phyloP scores from a whole-genome alignment of 2,888 invertebrate genomes.

The Oasisia sp. region DNA sequence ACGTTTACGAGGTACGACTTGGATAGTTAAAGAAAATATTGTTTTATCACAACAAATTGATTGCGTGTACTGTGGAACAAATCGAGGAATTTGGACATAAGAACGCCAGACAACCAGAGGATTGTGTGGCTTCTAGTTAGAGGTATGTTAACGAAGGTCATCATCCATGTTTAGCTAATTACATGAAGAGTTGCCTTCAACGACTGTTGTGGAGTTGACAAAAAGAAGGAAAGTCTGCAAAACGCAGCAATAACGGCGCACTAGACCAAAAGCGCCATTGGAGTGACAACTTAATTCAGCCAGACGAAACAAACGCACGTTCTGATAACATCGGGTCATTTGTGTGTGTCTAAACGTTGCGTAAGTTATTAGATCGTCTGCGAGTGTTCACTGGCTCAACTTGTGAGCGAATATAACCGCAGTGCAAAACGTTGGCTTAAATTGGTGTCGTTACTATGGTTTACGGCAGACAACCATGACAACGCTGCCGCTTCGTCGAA shows the following conservation, averaged over 20 bases:
- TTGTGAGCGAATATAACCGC: background rate
- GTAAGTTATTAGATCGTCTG: background rate
- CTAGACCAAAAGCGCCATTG: background rate
- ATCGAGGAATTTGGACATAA: background rate
- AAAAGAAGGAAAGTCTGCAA: background rate
- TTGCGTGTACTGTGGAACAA: background rate
- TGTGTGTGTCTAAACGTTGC: background rate
- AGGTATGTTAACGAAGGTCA: slow-evolving; percentile 2
- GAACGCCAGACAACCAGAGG: background rate
- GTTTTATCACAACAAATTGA: background rate
- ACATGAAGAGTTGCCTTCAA: background rate
- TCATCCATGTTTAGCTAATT: background rate
- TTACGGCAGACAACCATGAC: background rate
- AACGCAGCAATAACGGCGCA: background rate
- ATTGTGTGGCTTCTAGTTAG: background rate
- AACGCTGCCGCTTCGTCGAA: background rate
- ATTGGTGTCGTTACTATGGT: background rate
- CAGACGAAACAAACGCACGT: background rate
- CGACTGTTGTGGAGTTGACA: background rate
- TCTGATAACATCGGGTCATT: background rate
- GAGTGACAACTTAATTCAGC: background rate
- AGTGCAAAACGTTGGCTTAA: background rate
- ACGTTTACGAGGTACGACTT: background rate
- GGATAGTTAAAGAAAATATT: background rate
- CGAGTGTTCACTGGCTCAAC: background rate